phyloP scores from a whole-genome alignment of 2,797 vertebrate genomes.

The Loris lydekkerianus region DNA sequence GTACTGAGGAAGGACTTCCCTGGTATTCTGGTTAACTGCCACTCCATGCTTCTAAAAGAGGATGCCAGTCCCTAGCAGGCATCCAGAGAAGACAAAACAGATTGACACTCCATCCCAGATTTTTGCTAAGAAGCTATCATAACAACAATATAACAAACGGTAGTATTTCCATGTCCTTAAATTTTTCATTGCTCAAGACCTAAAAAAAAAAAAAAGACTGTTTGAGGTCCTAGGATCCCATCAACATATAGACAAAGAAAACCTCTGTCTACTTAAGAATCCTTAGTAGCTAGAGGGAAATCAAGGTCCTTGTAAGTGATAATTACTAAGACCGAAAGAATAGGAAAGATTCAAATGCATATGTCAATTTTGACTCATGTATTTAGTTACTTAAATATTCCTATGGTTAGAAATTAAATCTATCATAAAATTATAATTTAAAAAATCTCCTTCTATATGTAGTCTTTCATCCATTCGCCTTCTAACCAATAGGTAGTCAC shows the following conservation, averaged over 20 bases:
- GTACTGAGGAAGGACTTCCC: not conserved
- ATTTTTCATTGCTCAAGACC: not conserved
- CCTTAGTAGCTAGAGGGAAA: not conserved
- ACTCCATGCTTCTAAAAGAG: not conserved
- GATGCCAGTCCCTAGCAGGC: not conserved
- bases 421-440: not conserved
- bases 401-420: not conserved
- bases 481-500: not conserved
- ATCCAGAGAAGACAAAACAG: not conserved
- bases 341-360: not conserved
- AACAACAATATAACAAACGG: not conserved
- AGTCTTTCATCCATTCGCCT: not conserved
- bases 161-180: not conserved
- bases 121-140: not conserved
- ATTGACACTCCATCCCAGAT: not conserved
- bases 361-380: not conserved
- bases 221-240: not conserved
- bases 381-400: not conserved
- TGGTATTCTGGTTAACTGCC: not conserved
- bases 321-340: not conserved
- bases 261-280: not conserved
- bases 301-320: not conserved
- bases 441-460: not conserved
- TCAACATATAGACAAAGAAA: not conserved
- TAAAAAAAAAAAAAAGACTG: not conserved